phyloP scores from a whole-genome alignment of 2,797 vertebrate species.

The Sebastes iracundus region DNA sequence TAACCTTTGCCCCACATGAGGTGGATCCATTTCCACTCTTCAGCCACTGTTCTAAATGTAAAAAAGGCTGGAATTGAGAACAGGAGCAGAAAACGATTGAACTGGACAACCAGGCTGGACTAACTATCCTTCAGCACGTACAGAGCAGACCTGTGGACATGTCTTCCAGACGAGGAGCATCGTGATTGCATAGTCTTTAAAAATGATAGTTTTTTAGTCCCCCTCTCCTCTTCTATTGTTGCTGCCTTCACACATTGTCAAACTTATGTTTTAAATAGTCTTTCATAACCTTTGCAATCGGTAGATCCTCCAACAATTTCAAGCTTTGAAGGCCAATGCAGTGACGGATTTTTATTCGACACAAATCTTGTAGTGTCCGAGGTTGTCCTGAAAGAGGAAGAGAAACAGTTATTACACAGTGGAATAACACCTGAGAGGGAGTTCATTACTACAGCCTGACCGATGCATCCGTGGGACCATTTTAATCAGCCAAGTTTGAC shows the following conservation, averaged over 20 bases:
- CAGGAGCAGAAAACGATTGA: not conserved
- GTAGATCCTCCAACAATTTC: constrained; percentile 95
- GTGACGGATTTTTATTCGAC: constrained; percentile 97
- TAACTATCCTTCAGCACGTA: constrained; percentile 13
- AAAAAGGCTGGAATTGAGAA: constrained; percentile 6
- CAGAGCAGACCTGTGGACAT: constrained; percentile 82
- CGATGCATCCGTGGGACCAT: not conserved
- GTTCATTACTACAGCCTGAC: not conserved
- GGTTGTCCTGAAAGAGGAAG: constrained; percentile 87
- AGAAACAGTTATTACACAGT: constrained; percentile 6
- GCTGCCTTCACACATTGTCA: constrained; percentile 89
- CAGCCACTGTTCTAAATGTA: not conserved
- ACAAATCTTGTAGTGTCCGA: constrained; percentile 96
- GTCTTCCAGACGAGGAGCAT: constrained; percentile 82
- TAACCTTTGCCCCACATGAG: not conserved
- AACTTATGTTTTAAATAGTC: constrained; percentile 99
- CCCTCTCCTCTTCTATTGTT: constrained; percentile 40
- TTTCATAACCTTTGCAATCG: constrained; percentile 98
- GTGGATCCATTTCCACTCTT: not conserved
- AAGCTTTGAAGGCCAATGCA: constrained; percentile 98
- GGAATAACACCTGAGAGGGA: not conserved
- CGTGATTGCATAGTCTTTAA: constrained; percentile 95
- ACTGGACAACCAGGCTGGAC: constrained; percentile 9
- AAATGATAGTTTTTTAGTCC: constrained; percentile 72
- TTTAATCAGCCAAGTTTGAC: not conserved